These are phyloP conservation scores for Eilema depressum DNA, from an alignment of 2,888 invertebrate species.

Conservation along the genomic window DNA sequence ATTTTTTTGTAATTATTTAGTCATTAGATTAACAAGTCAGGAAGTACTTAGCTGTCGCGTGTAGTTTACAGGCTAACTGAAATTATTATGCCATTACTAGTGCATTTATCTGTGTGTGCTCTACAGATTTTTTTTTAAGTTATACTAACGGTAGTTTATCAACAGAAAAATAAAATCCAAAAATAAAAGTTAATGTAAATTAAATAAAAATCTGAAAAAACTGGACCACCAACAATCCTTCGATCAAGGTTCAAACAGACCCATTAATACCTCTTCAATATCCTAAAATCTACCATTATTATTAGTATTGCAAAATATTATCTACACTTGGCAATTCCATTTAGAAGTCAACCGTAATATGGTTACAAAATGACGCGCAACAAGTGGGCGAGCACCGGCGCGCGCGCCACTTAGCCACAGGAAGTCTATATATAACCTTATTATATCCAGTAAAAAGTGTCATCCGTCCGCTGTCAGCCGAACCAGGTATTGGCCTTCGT, in stretches of 20 bases:
- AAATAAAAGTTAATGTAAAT: no score
- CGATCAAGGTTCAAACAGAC: neutral
- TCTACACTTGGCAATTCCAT: neutral
- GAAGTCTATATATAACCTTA: conserved; percentile 82
- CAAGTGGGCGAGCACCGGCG: conserved; percentile 57
- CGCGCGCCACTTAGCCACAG: conserved; percentile 74
- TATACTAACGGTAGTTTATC: no score
- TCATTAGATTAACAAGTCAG: neutral
- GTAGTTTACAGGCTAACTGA: neutral
- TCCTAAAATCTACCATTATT: neutral
- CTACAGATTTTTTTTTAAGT: neutral
- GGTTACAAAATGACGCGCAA: conserved; percentile 33
- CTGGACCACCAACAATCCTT: neutral
- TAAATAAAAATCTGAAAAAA: neutral
- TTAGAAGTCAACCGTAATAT: conserved; percentile 15
- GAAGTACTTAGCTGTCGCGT: neutral
- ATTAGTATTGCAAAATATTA: neutral
- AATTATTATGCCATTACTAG: neutral
- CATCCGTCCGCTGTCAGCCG: conserved; percentile 61
- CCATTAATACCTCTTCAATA: neutral
- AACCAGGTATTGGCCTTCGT: conserved; percentile 48
- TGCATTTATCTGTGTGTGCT: neutral
- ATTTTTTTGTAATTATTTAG: neutral
- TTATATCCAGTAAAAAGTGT: conserved; percentile 80
- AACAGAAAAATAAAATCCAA: no score